These are phyloP conservation scores for Malaclemys terrapin DNA, from an alignment of 2,113 vertebrate species.

Conservation along the genomic window DNA sequence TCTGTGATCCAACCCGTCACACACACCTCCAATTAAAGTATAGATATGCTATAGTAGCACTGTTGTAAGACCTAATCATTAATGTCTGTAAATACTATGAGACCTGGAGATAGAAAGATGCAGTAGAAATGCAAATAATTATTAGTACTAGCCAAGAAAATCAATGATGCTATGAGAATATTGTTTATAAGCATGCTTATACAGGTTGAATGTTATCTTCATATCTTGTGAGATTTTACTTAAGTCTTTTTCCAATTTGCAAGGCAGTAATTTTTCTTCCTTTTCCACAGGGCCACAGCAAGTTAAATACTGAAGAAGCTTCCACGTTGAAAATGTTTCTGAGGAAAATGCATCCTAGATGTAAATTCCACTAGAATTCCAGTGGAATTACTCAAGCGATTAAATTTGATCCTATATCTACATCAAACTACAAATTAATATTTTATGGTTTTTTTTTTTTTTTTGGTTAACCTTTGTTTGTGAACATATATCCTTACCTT, in stretches of 20 bases:
- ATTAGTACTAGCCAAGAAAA: constrained; percentile 38
- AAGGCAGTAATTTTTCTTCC: not conserved
- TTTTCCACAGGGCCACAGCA: not conserved
- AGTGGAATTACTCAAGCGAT: not conserved
- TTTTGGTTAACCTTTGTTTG: not conserved
- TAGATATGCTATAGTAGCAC: not conserved
- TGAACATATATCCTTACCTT: not conserved
- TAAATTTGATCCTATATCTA: not conserved
- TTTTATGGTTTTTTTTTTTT: not conserved
- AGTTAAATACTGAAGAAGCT: not conserved
- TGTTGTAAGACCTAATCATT: not conserved
- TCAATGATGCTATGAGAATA: constrained; percentile 9
- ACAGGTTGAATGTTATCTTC: constrained; percentile 8
- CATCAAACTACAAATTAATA: not conserved
- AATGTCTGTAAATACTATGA: not conserved
- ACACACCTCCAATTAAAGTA: not conserved
- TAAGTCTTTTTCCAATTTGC: constrained; percentile 5
- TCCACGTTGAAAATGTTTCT: not conserved
- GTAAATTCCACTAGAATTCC: not conserved
- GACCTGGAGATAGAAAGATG: not conserved
- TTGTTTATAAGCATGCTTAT: constrained; percentile 38
- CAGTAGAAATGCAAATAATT: constrained; percentile 21
- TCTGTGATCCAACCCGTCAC: too few species aligned
- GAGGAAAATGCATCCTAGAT: not conserved
- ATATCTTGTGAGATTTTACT: not conserved